These are phyloP conservation scores for Callionymus lyra DNA, from an alignment of 2,113 vertebrate species.

Conservation along the genomic window DNA sequence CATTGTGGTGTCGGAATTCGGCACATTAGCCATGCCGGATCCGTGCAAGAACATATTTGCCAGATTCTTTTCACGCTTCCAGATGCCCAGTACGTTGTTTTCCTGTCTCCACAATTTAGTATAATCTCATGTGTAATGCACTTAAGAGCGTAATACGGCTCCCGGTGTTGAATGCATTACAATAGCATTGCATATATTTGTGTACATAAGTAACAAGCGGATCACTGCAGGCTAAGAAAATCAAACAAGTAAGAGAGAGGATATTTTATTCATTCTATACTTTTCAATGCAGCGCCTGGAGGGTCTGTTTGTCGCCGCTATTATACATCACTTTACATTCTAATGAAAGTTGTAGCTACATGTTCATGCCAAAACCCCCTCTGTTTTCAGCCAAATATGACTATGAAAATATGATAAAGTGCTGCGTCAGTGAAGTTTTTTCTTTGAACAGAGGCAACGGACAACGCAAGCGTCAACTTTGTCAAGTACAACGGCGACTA, in stretches of 20 bases:
- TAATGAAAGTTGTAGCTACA: slow-evolving; percentile 17
- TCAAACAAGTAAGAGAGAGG: slow-evolving; percentile 5
- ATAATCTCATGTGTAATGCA: too few species aligned
- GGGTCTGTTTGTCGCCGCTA: slow-evolving; percentile 1
- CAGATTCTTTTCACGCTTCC: slow-evolving; percentile 81
- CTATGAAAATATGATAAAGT: too few species aligned
- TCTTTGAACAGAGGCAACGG: slow-evolving; percentile 69
- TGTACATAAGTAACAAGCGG: slow-evolving; percentile 10
- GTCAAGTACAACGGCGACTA: slow-evolving; percentile 85
- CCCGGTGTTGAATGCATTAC: slow-evolving; percentile 12
- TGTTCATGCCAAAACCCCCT: slow-evolving; percentile 11
- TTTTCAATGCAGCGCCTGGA: slow-evolving; percentile 4
- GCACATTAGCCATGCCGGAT: slow-evolving; percentile 81
- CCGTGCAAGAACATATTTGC: slow-evolving; percentile 87
- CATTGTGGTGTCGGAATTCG: slow-evolving; percentile 84
- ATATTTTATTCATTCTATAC: neutral
- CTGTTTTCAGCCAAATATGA: too few species aligned
- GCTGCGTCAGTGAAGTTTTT: neutral
- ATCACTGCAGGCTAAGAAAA: slow-evolving; percentile 10
- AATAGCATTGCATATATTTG: slow-evolving; percentile 8
- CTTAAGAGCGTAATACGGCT: too few species aligned
- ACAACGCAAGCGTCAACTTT: slow-evolving; percentile 82
- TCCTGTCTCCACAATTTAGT: too few species aligned
- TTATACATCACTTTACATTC: slow-evolving; percentile 5
- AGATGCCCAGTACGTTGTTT: slow-evolving; percentile 62